phyloP scores from a whole-genome alignment of 2,113 vertebrate genomes.

The Protobothrops mucrosquamatus region DNA sequence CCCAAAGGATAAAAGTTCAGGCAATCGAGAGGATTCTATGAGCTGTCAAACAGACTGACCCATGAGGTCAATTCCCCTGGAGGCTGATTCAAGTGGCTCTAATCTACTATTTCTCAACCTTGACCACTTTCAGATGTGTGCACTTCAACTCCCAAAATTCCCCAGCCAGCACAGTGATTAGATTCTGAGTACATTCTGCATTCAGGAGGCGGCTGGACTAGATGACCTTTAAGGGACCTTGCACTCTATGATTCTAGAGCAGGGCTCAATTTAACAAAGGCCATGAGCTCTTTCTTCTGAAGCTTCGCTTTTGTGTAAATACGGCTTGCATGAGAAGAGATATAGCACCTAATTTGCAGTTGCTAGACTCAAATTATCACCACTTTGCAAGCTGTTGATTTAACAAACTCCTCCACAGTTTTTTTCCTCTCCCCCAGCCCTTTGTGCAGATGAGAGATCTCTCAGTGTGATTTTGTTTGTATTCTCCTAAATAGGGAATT shows the following conservation, averaged over 20 bases:
- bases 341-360: constrained; percentile 4
- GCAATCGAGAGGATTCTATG: too few species aligned
- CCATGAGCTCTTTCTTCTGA: not conserved
- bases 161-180: too few species aligned
- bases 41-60: too few species aligned
- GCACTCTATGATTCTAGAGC: not conserved
- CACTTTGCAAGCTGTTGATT: constrained; percentile 20
- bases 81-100: too few species aligned
- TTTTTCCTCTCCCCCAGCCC: not conserved
- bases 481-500: constrained; percentile 42
- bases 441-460: not conserved
- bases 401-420: constrained; percentile 24
- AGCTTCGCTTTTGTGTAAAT: constrained; percentile 1
- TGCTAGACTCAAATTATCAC: constrained; percentile 48
- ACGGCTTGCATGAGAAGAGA: not conserved
- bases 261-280: not conserved
- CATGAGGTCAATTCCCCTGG: too few species aligned
- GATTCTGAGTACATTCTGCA: too few species aligned
- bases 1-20: too few species aligned
- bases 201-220: not conserved
- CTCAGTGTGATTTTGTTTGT: constrained; percentile 36
- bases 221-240: not conserved
- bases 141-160: too few species aligned
- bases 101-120: too few species aligned
- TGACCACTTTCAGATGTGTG: too few species aligned